Percentiles rank a stretch among this genome's conserved stretches.
Conservation (phyloP, 2,888 invertebrate species). For the Hipparchia semele region DNA sequence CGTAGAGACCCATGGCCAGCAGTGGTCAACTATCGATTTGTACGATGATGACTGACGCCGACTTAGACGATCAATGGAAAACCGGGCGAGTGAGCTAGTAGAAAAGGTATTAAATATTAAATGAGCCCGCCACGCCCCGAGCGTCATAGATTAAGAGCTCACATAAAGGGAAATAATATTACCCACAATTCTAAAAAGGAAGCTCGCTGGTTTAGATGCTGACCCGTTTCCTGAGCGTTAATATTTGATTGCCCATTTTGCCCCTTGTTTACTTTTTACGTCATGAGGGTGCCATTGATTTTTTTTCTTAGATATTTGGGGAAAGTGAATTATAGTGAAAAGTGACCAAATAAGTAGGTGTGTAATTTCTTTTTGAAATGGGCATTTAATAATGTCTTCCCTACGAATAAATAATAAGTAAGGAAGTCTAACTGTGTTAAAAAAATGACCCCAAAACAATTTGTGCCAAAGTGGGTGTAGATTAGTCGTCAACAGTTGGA, state of each 20-base stretch:
- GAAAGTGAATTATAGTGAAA: not conserved
- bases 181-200: constrained; percentile 30
- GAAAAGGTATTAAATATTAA: constrained; percentile 15
- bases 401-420: no score
- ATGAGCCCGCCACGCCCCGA: constrained; percentile 5
- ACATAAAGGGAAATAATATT: constrained; percentile 30
- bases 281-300: constrained; percentile 30
- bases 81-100: not conserved
- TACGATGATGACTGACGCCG: no score
- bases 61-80: not conserved
- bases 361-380: not conserved
- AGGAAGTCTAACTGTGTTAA: no score
- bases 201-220: constrained; percentile 33
- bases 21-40: no score
- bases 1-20: no score
- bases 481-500: no score
- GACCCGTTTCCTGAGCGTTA: constrained; percentile 44
- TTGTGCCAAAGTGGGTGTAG: no score
- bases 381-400: no score
- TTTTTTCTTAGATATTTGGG: not conserved
- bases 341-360: not conserved
- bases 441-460: no score
- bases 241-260: constrained; percentile 48
- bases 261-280: constrained; percentile 40
- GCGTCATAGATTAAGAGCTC: constrained; percentile 27